phyloP scores from a whole-genome alignment of 2,797 vertebrate species.

The Nannoperca obscura region DNA sequence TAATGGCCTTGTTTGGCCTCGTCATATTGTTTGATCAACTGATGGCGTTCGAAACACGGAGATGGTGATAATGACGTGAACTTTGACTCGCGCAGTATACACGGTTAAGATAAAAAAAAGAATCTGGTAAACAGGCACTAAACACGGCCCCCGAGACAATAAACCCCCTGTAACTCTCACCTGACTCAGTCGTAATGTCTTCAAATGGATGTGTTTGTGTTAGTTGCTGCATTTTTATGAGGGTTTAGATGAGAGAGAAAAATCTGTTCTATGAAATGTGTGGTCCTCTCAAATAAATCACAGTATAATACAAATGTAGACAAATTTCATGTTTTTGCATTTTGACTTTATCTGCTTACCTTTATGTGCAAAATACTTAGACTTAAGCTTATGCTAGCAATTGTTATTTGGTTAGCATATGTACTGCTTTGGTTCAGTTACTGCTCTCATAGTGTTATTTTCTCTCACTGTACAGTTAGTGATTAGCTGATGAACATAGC shows the following conservation, averaged over 20 bases:
- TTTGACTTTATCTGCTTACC: not conserved
- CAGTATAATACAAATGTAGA: not conserved
- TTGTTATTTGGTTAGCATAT: not conserved
- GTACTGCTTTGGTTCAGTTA: too few species aligned
- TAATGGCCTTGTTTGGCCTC: constrained; percentile 68
- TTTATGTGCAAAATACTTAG: not conserved
- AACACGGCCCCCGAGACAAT: constrained; percentile 33
- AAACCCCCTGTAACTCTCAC: constrained; percentile 29
- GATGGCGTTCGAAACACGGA: constrained; percentile 39
- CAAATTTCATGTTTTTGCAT: not conserved
- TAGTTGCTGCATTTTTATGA: constrained; percentile 15
- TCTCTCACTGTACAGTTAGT: not conserved
- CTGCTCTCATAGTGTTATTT: too few species aligned
- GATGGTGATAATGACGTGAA: constrained; percentile 59
- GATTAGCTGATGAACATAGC: too few species aligned
- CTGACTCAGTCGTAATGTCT: constrained; percentile 42
- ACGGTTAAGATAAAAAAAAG: constrained; percentile 28
- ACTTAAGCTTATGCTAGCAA: not conserved
- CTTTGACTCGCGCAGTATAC: constrained; percentile 51
- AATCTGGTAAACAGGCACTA: constrained; percentile 47
- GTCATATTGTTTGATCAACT: constrained; percentile 70
- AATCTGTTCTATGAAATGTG: not conserved
- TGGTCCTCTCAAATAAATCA: not conserved
- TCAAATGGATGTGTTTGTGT: constrained; percentile 62
- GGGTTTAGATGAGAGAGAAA: constrained; percentile 1